Conservation (phyloP, 2,888 invertebrate species). For the Hypsopygia costalis region DNA sequence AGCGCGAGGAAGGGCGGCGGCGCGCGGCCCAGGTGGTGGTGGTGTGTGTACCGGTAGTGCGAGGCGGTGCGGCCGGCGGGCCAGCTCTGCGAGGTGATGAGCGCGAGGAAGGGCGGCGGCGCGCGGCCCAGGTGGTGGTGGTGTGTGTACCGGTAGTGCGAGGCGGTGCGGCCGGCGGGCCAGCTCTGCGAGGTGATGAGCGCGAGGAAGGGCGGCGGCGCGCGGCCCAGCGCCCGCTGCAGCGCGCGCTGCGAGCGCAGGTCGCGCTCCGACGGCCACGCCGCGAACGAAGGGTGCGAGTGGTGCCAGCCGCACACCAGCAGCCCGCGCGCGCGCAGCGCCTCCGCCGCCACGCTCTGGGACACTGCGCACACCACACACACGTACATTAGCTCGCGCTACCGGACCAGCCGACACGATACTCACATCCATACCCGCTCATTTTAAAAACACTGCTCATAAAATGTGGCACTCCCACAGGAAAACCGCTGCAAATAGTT, state of each 20-base stretch:
- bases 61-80: constrained; percentile 73
- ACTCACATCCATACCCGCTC: too few relatives aligned
- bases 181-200: constrained; percentile 85
- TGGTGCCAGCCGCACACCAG: constrained; percentile 88
- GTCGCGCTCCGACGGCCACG: constrained; percentile 85
- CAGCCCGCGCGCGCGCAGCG: constrained; percentile 64
- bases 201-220: constrained; percentile 77
- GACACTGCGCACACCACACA: too few relatives aligned
- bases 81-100: constrained; percentile 85
- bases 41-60: constrained; percentile 74
- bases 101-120: constrained; percentile 79
- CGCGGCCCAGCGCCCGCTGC: constrained; percentile 58
- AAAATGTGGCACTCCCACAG: too few relatives aligned
- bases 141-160: constrained; percentile 76
- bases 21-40: too few relatives aligned
- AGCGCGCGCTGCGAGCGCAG: constrained; percentile 82
- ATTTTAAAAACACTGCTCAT: too few relatives aligned
- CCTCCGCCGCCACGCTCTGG: constrained; percentile 81
- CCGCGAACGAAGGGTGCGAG: constrained; percentile 86
- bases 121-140: constrained; percentile 55
- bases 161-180: constrained; percentile 71
- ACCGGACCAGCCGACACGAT: too few relatives aligned
- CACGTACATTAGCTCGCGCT: too few relatives aligned
- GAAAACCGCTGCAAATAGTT: too few relatives aligned
- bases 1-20: too few relatives aligned